These are phyloP conservation scores for Aleiodes leptofemur DNA, from an alignment of 2,888 invertebrate genomes.

Conservation along the genomic window DNA sequence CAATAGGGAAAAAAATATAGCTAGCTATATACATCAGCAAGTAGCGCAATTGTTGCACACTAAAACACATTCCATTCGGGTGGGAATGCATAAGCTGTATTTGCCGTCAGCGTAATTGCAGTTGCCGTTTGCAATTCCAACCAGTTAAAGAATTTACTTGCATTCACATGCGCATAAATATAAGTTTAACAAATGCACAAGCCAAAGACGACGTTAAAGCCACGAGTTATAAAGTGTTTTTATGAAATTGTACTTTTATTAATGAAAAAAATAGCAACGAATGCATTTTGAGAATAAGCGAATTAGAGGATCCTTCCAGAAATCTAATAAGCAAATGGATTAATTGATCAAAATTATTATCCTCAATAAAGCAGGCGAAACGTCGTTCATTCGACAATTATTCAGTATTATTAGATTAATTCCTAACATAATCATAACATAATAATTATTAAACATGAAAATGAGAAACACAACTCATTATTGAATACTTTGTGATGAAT, in stretches of 20 bases:
- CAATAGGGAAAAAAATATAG: not conserved
- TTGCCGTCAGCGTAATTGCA: constrained; percentile 42
- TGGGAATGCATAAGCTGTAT: constrained; percentile 36
- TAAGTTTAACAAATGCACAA: constrained; percentile 17
- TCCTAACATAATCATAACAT: too few species aligned
- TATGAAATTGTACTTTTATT: constrained; percentile 18
- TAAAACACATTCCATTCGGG: constrained; percentile 36
- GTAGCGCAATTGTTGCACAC: constrained; percentile 29
- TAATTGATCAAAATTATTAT: too few species aligned
- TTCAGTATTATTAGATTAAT: too few species aligned
- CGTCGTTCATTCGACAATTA: too few species aligned
- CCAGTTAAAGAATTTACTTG: constrained; percentile 47
- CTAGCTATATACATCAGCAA: not conserved
- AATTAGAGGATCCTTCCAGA: not conserved
- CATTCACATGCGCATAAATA: constrained; percentile 38
- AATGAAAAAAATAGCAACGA: not conserved
- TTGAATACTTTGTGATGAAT: too few species aligned
- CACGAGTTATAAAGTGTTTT: not conserved
- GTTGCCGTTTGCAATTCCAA: constrained; percentile 43
- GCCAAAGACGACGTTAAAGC: constrained; percentile 15
- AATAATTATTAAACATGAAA: too few species aligned
- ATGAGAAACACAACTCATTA: too few species aligned
- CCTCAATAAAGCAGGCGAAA: too few species aligned
- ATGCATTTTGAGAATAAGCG: not conserved
- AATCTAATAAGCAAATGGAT: too few species aligned